A percentile compares a stretch with the other conserved stretches of the same genome.
Conservation (phyloP, 2,888 invertebrate genomes). For the Cordilura impudica region DNA sequence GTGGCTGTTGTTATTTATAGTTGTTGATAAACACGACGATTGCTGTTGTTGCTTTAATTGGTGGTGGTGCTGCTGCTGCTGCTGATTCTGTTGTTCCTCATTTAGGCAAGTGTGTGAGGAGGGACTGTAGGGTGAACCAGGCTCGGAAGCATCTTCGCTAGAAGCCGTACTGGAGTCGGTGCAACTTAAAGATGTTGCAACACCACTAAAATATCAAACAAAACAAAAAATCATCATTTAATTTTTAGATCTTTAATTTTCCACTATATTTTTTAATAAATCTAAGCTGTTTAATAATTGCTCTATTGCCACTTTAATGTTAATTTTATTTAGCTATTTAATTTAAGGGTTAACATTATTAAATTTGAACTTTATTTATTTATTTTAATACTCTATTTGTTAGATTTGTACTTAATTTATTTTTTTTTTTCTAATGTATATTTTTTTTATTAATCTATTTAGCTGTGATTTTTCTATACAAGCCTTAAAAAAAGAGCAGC, state of each 20-base stretch:
- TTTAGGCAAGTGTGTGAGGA: constrained; percentile 79
- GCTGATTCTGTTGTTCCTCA: constrained; percentile 76
- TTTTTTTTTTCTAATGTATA: constrained; percentile 17
- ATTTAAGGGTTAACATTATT: constrained; percentile 4
- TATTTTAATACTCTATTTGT: neutral
- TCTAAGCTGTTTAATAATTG: too few relatives aligned
- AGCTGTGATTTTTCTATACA: constrained; percentile 53
- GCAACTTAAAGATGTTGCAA: constrained; percentile 87
- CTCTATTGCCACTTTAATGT: constrained; percentile 1
- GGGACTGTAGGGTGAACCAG: constrained; percentile 87
- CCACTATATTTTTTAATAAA: too few relatives aligned
- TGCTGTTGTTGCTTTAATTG: constrained; percentile 48
- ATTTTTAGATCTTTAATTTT: constrained; percentile 6
- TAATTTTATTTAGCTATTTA: constrained; percentile 26
- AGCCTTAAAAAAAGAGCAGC: constrained; percentile 39
- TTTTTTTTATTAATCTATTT: constrained; percentile 32
- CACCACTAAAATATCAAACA: constrained; percentile 82
- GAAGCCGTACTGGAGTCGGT: constrained; percentile 82
- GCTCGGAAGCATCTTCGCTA: constrained; percentile 90
- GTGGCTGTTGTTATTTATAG: constrained; percentile 44
- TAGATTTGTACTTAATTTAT: constrained; percentile 51
- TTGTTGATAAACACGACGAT: constrained; percentile 33
- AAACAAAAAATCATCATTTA: constrained; percentile 11
- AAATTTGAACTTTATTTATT: constrained; percentile 11
- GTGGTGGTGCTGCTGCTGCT: constrained; percentile 15